Conservation (phyloP, 1,140 invertebrate species). For the Caenorhabditis tropicalis region DNA sequence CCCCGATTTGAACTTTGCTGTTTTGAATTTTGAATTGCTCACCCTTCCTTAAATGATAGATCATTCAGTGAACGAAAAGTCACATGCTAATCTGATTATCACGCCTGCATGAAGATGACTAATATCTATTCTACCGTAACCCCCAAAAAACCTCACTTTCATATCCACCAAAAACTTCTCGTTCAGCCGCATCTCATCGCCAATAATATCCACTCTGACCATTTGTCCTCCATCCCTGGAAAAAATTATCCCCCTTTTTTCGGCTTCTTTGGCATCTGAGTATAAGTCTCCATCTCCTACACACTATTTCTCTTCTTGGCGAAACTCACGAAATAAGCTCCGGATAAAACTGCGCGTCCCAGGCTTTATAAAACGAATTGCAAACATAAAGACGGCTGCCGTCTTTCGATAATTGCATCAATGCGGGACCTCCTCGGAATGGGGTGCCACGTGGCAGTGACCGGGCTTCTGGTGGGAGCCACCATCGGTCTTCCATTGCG, state of each 20-base stretch:
- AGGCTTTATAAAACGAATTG: conserved; percentile 53
- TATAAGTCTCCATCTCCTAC: not conserved
- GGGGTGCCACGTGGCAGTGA: conserved; percentile 17
- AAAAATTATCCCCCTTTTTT: conserved; percentile 28
- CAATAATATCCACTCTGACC: conserved; percentile 26
- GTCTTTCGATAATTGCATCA: conserved; percentile 53
- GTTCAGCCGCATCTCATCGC: conserved; percentile 29
- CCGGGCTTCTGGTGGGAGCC: not conserved
- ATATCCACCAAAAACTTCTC: conserved; percentile 44
- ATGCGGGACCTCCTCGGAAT: conserved; percentile 54
- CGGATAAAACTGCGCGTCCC: conserved; percentile 57
- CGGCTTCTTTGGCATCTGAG: not conserved
- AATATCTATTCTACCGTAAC: too few species aligned
- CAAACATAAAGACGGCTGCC: conserved; percentile 54
- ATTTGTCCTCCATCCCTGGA: conserved; percentile 45
- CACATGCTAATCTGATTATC: too few species aligned
- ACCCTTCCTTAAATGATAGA: too few species aligned
- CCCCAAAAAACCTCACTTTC: not conserved
- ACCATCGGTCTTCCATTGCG: conserved; percentile 25
- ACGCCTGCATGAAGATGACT: too few species aligned
- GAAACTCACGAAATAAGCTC: conserved; percentile 51
- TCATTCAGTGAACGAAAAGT: too few species aligned
- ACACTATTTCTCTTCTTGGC: not conserved
- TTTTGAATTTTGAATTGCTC: too few species aligned
- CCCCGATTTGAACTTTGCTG: too few species aligned